Conservation (phyloP, 2,797 vertebrate genomes). For the Gadopsis bispinosus region DNA sequence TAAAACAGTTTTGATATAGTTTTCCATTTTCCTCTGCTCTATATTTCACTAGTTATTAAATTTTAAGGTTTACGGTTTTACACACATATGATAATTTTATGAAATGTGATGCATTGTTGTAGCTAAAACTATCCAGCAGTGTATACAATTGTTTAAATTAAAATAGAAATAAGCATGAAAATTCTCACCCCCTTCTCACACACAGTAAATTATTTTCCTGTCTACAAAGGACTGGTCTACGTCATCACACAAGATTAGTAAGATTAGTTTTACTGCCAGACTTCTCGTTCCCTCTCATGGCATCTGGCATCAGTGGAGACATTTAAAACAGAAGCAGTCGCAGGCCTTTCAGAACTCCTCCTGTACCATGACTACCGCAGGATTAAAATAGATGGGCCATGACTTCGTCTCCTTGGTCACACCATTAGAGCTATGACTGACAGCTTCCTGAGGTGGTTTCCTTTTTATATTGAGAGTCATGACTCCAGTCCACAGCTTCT, state of each 20-base stretch:
- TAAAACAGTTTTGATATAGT: not conserved
- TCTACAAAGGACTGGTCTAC: slow-evolving; percentile 10
- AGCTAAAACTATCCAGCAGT: too few species aligned
- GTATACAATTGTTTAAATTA: not conserved
- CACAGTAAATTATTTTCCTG: slow-evolving; percentile 3
- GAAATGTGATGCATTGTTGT: not conserved
- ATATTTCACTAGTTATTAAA: not conserved
- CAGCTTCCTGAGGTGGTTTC: slow-evolving; percentile 68
- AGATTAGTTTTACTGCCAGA: slow-evolving; percentile 25
- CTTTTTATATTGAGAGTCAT: slow-evolving; percentile 57
- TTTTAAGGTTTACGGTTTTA: not conserved
- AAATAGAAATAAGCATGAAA: slow-evolving; percentile 6
- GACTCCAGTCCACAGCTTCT: slow-evolving; percentile 27
- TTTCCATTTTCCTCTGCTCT: not conserved
- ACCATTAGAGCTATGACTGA: slow-evolving; percentile 68
- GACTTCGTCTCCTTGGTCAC: slow-evolving; percentile 67
- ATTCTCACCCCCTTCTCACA: not conserved
- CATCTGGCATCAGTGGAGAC: slow-evolving; percentile 44
- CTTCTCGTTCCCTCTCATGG: slow-evolving; percentile 25
- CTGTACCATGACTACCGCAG: slow-evolving; percentile 48
- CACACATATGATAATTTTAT: not conserved
- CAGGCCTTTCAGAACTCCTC: slow-evolving; percentile 39
- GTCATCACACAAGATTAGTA: slow-evolving; percentile 23
- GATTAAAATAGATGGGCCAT: slow-evolving; percentile 77
- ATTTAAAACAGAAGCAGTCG: slow-evolving; percentile 60